phyloP scores from a whole-genome alignment of 2,888 invertebrate genomes.

The Reticulitermes lucifugus region DNA sequence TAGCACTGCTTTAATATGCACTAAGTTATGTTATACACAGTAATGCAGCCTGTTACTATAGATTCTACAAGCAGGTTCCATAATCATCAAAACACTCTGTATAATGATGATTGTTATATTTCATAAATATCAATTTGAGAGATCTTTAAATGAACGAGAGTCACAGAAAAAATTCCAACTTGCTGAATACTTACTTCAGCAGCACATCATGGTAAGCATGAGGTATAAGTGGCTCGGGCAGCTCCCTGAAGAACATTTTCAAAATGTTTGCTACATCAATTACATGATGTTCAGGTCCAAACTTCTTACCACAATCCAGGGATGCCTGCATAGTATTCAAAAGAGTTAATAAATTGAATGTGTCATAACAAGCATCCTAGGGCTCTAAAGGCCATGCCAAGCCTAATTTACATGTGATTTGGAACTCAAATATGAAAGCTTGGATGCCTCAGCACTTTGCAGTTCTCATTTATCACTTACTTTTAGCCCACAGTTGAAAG shows the following conservation, averaged over 20 bases:
- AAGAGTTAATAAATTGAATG: background rate
- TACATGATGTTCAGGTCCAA: conserved; percentile 71
- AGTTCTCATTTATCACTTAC: too few relatives aligned
- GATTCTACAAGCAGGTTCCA: too few relatives aligned
- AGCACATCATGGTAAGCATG: conserved; percentile 79
- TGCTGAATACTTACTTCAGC: conserved; percentile 61
- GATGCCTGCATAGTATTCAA: conserved; percentile 22
- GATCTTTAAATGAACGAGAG: background rate
- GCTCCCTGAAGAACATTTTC: conserved; percentile 85
- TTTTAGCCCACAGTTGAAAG: too few relatives aligned
- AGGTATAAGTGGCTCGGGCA: conserved; percentile 88
- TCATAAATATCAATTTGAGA: background rate
- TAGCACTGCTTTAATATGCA: too few relatives aligned
- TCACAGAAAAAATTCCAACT: background rate
- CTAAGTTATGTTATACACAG: too few relatives aligned
- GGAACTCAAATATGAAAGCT: too few relatives aligned
- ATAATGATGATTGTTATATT: background rate
- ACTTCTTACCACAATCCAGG: conserved; percentile 44
- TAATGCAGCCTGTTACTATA: too few relatives aligned
- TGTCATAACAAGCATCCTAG: too few relatives aligned
- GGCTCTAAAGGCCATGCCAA: too few relatives aligned
- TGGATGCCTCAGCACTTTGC: too few relatives aligned
- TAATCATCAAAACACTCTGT: too few relatives aligned
- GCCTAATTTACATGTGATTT: too few relatives aligned
- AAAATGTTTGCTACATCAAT: conserved; percentile 88